A percentile compares a stretch with the other conserved stretches of the same genome.
phyloP scores from a whole-genome alignment of 2,888 invertebrate genomes.

The Tinea semifulvella region DNA sequence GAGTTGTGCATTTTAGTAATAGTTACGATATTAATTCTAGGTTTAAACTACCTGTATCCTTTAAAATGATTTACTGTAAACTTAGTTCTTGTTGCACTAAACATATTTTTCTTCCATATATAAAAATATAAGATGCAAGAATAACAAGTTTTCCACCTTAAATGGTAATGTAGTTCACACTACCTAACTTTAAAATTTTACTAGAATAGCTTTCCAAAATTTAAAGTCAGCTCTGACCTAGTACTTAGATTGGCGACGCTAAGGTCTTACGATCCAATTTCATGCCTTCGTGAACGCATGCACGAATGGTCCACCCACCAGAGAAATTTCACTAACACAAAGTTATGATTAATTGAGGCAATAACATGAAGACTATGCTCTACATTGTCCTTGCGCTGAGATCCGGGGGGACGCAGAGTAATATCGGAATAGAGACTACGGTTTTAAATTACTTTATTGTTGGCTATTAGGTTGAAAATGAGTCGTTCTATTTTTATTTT shows the following conservation, averaged over 20 bases:
- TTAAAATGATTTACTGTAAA: too few species aligned
- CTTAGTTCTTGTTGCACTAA: too few species aligned
- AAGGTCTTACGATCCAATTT: constrained; percentile 59
- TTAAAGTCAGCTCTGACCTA: constrained; percentile 37
- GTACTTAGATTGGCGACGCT: constrained; percentile 40
- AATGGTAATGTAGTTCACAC: too few species aligned
- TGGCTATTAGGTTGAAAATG: background rate
- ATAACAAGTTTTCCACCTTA: too few species aligned
- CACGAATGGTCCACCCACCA: constrained; percentile 50
- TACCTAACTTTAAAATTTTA: background rate
- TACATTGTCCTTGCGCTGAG: constrained; percentile 35
- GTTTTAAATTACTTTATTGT: constrained; percentile 9
- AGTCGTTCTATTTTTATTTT: too few species aligned
- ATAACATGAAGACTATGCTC: constrained; percentile 51
- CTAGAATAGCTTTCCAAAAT: constrained; percentile 26
- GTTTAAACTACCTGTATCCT: too few species aligned
- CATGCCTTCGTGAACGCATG: constrained; percentile 59
- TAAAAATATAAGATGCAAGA: too few species aligned
- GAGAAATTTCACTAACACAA: constrained; percentile 62
- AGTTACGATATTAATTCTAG: background rate
- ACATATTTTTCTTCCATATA: too few species aligned
- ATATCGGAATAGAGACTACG: constrained; percentile 18
- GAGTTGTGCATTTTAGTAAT: constrained; percentile 8
- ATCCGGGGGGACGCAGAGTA: constrained; percentile 23
- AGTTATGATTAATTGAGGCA: constrained; percentile 65